These are phyloP conservation scores for Oreochromis grahami DNA, from an alignment of 2,797 vertebrate genomes.

Conservation along the genomic window DNA sequence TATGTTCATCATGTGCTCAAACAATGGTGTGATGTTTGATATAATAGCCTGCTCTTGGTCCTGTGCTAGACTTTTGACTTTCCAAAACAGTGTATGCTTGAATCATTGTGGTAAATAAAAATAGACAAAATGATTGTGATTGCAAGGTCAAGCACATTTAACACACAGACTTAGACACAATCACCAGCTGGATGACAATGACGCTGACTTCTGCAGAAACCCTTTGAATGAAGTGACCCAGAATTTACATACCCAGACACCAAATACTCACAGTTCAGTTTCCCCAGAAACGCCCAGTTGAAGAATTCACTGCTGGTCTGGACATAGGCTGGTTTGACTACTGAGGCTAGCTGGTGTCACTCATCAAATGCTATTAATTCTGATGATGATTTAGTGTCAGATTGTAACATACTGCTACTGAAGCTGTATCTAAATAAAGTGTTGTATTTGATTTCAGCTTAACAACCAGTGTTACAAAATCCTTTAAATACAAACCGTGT, in stretches of 20 bases:
- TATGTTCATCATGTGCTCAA: not conserved
- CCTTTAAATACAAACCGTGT: not conserved
- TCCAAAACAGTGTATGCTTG: not conserved
- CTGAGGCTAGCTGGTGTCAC: not conserved
- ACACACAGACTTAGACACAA: not conserved
- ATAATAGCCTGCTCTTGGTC: not conserved
- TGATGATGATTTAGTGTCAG: not conserved
- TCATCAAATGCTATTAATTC: not conserved
- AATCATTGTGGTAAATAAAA: not conserved
- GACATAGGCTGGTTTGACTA: not conserved
- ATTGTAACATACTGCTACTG: not conserved
- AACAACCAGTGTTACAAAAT: not conserved
- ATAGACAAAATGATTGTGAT: not conserved
- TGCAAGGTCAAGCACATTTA: not conserved
- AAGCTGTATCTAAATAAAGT: not conserved
- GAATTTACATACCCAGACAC: conserved; percentile 34
- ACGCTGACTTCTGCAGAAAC: conserved; percentile 19
- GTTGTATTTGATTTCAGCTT: not conserved
- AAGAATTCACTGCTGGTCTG: conserved; percentile 28
- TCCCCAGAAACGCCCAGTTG: conserved; percentile 23
- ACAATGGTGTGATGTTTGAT: not conserved
- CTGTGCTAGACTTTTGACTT: not conserved
- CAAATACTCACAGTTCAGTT: conserved; percentile 30
- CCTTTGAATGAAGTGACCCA: conserved; percentile 33
- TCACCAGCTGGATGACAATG: conserved; percentile 21